phyloP scores from a whole-genome alignment of 2,113 vertebrate species.

The Toxostoma redivivum region DNA sequence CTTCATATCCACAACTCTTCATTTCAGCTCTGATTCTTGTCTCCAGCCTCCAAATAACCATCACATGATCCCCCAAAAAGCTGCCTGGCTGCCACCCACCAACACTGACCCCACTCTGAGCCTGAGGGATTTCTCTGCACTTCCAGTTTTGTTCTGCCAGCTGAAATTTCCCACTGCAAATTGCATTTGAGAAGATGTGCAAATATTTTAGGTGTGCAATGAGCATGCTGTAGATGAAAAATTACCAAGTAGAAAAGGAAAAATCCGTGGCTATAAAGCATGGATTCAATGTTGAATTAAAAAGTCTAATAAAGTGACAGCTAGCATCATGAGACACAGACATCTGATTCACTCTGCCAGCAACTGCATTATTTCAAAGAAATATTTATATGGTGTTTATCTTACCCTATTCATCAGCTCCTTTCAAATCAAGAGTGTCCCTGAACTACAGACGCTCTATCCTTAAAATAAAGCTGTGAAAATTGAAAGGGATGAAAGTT shows the following conservation, averaged over 20 bases:
- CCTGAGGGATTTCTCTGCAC: not conserved
- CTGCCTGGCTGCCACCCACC: not conserved
- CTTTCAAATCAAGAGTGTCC: not conserved
- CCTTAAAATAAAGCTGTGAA: constrained; percentile 14
- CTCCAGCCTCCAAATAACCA: not conserved
- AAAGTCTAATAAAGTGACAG: constrained; percentile 7
- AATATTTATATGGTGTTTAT: constrained; percentile 1
- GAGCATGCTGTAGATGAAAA: not conserved
- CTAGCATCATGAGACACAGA: not conserved
- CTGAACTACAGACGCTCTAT: not conserved
- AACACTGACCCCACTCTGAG: not conserved
- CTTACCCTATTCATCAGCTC: constrained; percentile 6
- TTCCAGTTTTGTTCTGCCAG: not conserved
- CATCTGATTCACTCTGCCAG: constrained; percentile 1
- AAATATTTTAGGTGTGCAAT: not conserved
- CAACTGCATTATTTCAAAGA: not conserved
- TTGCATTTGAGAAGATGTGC: not conserved
- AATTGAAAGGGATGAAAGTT: not conserved
- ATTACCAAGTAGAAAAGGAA: not conserved
- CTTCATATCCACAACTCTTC: not conserved
- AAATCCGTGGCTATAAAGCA: not conserved
- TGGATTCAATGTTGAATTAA: not conserved
- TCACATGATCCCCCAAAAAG: not conserved
- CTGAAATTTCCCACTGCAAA: not conserved
- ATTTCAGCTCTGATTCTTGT: not conserved